Evolutionary conservation across 2,797 vertebrate genomes (phyloP), one percentile per base, ranked within the genome.

Genomic region (Eptatretus atami): DNA sequence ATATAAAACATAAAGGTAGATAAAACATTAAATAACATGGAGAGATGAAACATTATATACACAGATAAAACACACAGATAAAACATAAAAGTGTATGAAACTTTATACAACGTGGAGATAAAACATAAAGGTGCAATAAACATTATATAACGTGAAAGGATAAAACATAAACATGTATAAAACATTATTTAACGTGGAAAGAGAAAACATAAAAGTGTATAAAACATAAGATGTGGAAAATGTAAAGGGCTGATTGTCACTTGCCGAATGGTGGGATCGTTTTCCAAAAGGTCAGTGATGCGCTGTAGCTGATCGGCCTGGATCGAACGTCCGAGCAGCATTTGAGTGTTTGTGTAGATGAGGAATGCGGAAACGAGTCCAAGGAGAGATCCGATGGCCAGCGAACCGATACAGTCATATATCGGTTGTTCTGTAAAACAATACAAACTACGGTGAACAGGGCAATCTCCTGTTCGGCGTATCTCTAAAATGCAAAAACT

Each of bases 331-430:
- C 88, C 92, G 69, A 96, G 73, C 63, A 98, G 78, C 10, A 87
- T 90, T 73, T 94, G 83, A 0, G 88, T 93, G 74, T 98, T 98
- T 1, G 84, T 88, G 76, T 94, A 94, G 76, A 98, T 96, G 11
- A 95, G 84, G 75, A 98, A 96, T 2, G 83, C 80, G 1, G 92
- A 98, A 66, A 98, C 86, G 1, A 76, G 53, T 53, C 86, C 84
- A 67, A 98, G 70, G 69, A 98, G 70, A 1, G 88, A 87, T 66
- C 92, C 92, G 63, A 98, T 82, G 14, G 87, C 81, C 3, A 98
- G 73, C 60, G 87, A 98, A 2, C 92, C 92, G 60, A 96, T 67
- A 15, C 84, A 82, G 75, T 98, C 92, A n/a, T 86, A 98, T 68
- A 76, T 69, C 0, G 88, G 82, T 68, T 90, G 94, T 70, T 88